Percentiles rank a stretch among this genome's conserved stretches.
Conservation (phyloP, 2,113 vertebrate species). For the Galemys pyrenaicus region DNA sequence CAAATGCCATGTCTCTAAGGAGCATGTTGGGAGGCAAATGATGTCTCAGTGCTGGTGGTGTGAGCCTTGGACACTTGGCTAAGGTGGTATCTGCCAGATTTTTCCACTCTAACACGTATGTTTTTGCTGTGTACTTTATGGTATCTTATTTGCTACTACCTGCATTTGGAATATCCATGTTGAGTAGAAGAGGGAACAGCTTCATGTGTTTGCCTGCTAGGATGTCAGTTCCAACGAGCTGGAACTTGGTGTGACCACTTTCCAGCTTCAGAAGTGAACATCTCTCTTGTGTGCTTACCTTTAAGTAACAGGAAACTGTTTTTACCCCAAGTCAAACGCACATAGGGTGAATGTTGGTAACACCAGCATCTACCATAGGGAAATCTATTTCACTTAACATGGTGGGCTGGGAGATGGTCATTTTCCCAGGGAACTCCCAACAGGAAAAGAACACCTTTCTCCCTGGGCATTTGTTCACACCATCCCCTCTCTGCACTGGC, state of each 20-base stretch:
- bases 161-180: conserved; percentile 94
- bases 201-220: conserved; percentile 95
- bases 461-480: not conserved
- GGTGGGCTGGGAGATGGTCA: conserved; percentile 73
- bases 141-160: conserved; percentile 63
- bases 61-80: not conserved
- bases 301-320: conserved; percentile 93
- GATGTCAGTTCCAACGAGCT: conserved; percentile 94
- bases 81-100: not conserved
- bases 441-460: not conserved
- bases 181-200: conserved; percentile 95
- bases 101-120: not conserved
- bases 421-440: not conserved
- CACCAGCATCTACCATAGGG: conserved; percentile 90
- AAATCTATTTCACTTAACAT: conserved; percentile 93
- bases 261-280: conserved; percentile 93
- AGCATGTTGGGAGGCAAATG: not conserved
- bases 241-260: conserved; percentile 94
- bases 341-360: conserved; percentile 91
- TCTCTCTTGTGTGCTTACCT: conserved; percentile 93
- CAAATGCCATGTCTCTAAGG: not conserved
- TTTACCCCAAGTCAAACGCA: conserved; percentile 93
- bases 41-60: not conserved
- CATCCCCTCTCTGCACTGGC: not conserved
- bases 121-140: not conserved